phyloP scores from a whole-genome alignment of 2,888 invertebrate species.

The Hyles lineata region DNA sequence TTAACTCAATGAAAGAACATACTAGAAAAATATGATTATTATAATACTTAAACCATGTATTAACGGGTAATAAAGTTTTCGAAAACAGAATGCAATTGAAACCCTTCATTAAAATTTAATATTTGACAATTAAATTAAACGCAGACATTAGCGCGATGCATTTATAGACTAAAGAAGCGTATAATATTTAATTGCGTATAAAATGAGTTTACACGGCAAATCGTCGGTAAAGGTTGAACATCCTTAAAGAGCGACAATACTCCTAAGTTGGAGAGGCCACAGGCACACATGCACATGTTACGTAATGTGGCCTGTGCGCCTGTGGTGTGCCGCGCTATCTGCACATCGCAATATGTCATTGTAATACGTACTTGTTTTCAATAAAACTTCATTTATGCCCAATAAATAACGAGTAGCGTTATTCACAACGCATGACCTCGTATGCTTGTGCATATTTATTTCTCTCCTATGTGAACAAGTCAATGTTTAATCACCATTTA shows the following conservation, averaged over 20 bases:
- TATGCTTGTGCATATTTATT: conserved; percentile 8
- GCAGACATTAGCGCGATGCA: not conserved
- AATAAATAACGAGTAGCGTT: conserved; percentile 22
- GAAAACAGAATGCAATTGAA: not conserved
- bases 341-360: conserved; percentile 48
- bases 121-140: conserved; percentile 1
- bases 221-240: conserved; percentile 27
- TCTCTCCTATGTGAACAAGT: not conserved
- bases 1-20: too few species aligned
- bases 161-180: not conserved
- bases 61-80: too few species aligned
- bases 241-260: conserved; percentile 26
- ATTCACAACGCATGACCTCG: conserved; percentile 16
- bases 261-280: conserved; percentile 27
- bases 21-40: too few species aligned
- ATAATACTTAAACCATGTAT: too few species aligned
- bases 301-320: conserved; percentile 38
- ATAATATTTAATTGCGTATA: conserved; percentile 12
- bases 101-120: not conserved
- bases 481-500: not conserved
- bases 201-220: conserved; percentile 7
- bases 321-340: conserved; percentile 36
- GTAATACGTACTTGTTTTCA: conserved; percentile 39
- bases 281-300: conserved; percentile 36
- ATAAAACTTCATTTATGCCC: conserved; percentile 27